Conservation (phyloP, 2,113 vertebrate species). For the Sinocyclocheilus rhinocerous region DNA sequence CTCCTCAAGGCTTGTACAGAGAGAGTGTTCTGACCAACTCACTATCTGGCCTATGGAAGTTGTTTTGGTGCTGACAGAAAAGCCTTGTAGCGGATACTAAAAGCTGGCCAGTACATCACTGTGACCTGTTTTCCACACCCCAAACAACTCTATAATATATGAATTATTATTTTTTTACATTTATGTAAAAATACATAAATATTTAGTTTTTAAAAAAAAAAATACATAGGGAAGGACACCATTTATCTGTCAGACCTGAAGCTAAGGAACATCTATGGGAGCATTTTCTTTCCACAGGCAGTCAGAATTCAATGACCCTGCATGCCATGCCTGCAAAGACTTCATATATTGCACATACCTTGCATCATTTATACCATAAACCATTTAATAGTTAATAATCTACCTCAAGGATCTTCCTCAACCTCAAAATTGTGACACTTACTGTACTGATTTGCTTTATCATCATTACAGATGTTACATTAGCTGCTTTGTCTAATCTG, state of each 20-base stretch:
- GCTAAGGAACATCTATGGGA: not conserved
- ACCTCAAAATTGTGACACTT: not conserved
- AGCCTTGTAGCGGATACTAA: not conserved
- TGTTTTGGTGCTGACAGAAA: not conserved
- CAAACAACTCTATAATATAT: too few species aligned
- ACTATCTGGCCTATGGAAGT: not conserved
- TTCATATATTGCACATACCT: not conserved
- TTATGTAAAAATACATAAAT: too few species aligned
- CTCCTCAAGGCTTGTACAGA: not conserved
- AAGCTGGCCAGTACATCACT: constrained; percentile 7
- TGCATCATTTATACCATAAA: not conserved
- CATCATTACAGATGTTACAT: not conserved
- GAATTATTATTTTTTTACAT: too few species aligned
- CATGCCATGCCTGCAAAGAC: not conserved
- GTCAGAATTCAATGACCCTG: not conserved
- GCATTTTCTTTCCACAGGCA: not conserved
- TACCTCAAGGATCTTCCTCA: not conserved
- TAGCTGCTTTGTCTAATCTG: not conserved
- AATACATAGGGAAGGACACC: not conserved
- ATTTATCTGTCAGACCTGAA: not conserved
- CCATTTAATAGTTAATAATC: not conserved
- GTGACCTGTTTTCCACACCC: not conserved
- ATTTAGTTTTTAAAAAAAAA: too few species aligned
- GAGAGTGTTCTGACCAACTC: not conserved
- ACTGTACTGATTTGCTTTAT: not conserved